phyloP scores from a whole-genome alignment of 2,113 vertebrate genomes.

The Alethe castanea region DNA sequence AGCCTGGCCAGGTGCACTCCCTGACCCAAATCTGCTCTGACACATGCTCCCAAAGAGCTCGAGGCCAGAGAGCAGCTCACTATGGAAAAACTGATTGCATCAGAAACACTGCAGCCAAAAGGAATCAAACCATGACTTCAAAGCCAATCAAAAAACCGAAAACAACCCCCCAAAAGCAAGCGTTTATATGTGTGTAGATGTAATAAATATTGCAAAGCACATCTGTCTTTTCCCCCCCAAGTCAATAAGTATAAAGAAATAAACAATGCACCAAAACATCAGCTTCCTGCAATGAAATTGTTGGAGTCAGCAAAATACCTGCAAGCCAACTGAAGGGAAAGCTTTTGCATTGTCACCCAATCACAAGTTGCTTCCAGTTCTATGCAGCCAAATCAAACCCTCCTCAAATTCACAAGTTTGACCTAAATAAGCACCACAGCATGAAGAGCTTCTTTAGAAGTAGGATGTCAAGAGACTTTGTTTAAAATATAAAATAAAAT shows the following conservation, averaged over 20 bases:
- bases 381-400: conserved; percentile 66
- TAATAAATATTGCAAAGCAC: conserved; percentile 79
- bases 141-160: conserved; percentile 34
- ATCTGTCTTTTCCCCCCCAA: conserved; percentile 29
- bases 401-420: conserved; percentile 69
- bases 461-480: conserved; percentile 43
- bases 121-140: conserved; percentile 15
- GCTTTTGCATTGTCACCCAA: conserved; percentile 54
- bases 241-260: conserved; percentile 65
- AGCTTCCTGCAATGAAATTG: conserved; percentile 59
- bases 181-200: conserved; percentile 1
- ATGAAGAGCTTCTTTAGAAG: conserved; percentile 71
- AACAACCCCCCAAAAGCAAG: conserved; percentile 34
- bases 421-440: conserved; percentile 77
- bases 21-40: background rate
- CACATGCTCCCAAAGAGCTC: conserved; percentile 17
- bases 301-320: conserved; percentile 57
- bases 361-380: conserved; percentile 66
- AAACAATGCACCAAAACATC: conserved; percentile 68
- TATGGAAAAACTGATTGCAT: conserved; percentile 6
- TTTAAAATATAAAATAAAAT: conserved; percentile 60
- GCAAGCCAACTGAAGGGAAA: conserved; percentile 67
- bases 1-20: background rate
- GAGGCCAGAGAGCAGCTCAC: conserved; percentile 6
- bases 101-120: conserved; percentile 40